Evolutionary conservation across 2,888 invertebrate species (phyloP).

Genomic region (Nasonovia ribisnigri): DNA sequence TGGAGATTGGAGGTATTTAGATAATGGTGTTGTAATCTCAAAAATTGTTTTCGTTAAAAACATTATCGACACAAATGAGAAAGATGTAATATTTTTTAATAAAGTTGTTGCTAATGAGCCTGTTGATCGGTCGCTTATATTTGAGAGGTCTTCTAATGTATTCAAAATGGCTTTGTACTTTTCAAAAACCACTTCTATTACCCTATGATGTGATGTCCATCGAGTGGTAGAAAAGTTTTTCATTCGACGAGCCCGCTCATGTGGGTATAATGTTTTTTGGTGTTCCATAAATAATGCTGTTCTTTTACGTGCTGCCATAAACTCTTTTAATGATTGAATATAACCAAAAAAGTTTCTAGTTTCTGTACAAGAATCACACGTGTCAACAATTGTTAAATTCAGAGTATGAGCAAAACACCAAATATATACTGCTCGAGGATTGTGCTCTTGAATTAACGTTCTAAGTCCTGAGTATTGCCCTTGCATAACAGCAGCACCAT

Average conservation of each 20-base stretch:
- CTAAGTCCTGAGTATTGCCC: no score
- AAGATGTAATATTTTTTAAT: slow-evolving; percentile 8
- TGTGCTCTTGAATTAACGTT: slow-evolving; percentile 7
- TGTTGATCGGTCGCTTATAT: background rate
- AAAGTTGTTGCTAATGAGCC: slow-evolving; percentile 1
- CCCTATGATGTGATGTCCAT: background rate
- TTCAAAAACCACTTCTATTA: background rate
- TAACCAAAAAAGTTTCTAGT: slow-evolving; percentile 21
- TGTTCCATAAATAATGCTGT: slow-evolving; percentile 30
- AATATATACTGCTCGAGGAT: slow-evolving; percentile 21
- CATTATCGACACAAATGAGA: background rate
- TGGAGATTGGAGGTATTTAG: slow-evolving; percentile 26
- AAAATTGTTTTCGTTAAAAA: slow-evolving; percentile 19
- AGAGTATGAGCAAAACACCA: slow-evolving; percentile 24
- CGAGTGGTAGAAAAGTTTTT: slow-evolving; percentile 5
- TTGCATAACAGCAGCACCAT: no score
- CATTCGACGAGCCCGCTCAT: slow-evolving; percentile 1
- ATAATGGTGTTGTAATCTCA: slow-evolving; percentile 8
- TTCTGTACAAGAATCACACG: slow-evolving; percentile 6
- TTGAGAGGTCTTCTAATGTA: background rate
- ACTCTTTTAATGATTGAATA: slow-evolving; percentile 28
- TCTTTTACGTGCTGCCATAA: slow-evolving; percentile 25
- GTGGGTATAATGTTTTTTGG: slow-evolving; percentile 17
- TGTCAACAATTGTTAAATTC: slow-evolving; percentile 27
- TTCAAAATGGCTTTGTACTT: slow-evolving; percentile 14